Evolutionary conservation across 2,888 invertebrate genomes (phyloP), one percentile per base, ranked within the genome.

Genomic region (Drosophila siamana): DNA sequence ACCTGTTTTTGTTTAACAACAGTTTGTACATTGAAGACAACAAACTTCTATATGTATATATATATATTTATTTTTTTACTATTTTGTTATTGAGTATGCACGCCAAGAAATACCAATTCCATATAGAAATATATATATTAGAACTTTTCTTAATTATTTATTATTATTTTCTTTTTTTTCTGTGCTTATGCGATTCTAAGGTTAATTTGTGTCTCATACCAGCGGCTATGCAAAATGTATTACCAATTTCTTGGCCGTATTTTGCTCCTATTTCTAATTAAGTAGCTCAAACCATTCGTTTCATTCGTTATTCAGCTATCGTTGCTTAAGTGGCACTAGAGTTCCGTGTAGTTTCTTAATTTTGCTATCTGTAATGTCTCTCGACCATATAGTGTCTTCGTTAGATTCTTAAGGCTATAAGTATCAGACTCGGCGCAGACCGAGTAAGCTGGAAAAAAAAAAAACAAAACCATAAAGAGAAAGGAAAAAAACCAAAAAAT

Each of bases 321-420:
- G 83, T 83, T 83, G 80, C 81, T 81, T 70, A 46, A 66, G 87
- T 84, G 87, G 83, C 83, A 84, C 83, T 77, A 68, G 48, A 84
- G 79, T 84, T 84, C 66, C 87, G 70, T 66, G 69, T 81, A 55
- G 60, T 66, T 65, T 64, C 36, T 54, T 44, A 48, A 19, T 50
- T 65, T 43, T 43, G 36, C 26, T 54, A 22, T 54, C 13, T 33
- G 13, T 38, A 54, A 54, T 43, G 24, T 51, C 9, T 24, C 7
- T 50, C 2, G 24, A 8, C 2, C 24, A n/a, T 33, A 59, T 51
- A 51, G 46, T 41, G 56, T 46, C 6, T 48, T 71, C 48, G 60
- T 71, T 61, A 38, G 55, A 55, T 48, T 77, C 86, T 86, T 82
- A 80, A 71, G 56, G 48, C 80, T 79, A 71, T 24, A 41, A 41